A percentile compares a stretch with the other conserved stretches of the same genome.
These are phyloP conservation scores for Palythoa heliodiscus DNA, from an alignment of 92 coral and sea anemone genomes.

Conservation along the genomic window DNA sequence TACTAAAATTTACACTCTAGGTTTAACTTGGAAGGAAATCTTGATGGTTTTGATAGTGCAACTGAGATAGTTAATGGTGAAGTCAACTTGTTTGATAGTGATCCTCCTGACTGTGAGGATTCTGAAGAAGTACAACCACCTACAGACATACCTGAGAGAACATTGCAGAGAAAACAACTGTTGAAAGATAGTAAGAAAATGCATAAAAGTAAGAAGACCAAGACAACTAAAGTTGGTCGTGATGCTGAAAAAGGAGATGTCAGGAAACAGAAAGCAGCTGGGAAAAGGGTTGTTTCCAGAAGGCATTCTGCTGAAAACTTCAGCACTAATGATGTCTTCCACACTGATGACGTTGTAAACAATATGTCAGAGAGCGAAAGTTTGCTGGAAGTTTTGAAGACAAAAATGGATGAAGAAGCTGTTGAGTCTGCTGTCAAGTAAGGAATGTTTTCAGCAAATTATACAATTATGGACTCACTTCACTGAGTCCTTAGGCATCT, in stretches of 20 bases:
- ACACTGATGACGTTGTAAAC: neutral
- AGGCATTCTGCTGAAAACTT: neutral
- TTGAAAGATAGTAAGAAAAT: neutral
- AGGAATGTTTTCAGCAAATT: neutral
- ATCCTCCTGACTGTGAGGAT: neutral
- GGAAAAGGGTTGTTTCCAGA: slow-evolving; percentile 3
- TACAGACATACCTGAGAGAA: neutral
- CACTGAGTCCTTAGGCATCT: neutral
- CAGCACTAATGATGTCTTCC: neutral
- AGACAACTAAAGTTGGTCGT: neutral
- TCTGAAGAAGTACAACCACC: neutral
- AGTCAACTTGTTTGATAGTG: neutral
- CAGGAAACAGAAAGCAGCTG: neutral
- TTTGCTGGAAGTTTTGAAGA: neutral
- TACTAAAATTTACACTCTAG: neutral
- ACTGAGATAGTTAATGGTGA: neutral
- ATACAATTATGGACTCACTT: neutral
- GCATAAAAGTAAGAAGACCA: neutral
- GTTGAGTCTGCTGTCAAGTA: neutral
- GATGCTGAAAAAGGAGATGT: neutral
- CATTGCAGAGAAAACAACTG: neutral
- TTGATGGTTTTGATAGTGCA: neutral
- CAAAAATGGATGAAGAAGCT: neutral
- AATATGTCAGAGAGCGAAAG: neutral
- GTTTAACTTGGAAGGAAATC: neutral